Conservation (phyloP, 2,888 invertebrate species). For the Siphonodentalium dalli region DNA sequence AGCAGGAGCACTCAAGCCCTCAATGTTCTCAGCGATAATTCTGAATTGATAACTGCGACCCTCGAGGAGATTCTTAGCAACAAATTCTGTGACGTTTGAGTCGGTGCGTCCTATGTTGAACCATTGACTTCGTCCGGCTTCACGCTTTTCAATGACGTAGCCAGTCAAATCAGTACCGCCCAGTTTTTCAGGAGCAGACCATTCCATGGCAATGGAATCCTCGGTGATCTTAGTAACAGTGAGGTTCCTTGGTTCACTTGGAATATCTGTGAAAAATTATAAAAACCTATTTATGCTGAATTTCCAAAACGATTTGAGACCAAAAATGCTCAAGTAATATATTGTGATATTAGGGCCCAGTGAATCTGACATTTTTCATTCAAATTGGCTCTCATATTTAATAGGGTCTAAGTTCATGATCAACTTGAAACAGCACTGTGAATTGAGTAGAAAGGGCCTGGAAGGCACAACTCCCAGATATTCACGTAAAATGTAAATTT, state of each 20-base stretch:
- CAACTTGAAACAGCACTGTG: too few relatives aligned
- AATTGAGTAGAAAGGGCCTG: too few relatives aligned
- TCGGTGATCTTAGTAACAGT: constrained; percentile 45
- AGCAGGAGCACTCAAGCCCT: constrained; percentile 87
- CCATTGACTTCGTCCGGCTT: constrained; percentile 67
- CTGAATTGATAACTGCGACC: constrained; percentile 91
- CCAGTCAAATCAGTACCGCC: constrained; percentile 73
- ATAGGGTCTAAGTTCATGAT: too few relatives aligned
- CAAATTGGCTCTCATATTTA: too few relatives aligned
- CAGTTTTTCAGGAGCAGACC: constrained; percentile 87
- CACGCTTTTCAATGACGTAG: constrained; percentile 62
- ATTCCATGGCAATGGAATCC: constrained; percentile 76
- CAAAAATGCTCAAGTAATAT: too few relatives aligned
- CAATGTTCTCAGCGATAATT: constrained; percentile 84
- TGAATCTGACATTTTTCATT: too few relatives aligned
- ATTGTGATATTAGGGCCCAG: too few relatives aligned
- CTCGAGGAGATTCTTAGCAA: constrained; percentile 73
- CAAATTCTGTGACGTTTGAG: constrained; percentile 37
- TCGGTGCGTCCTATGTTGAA: constrained; percentile 37
- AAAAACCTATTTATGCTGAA: too few relatives aligned
- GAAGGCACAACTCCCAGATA: too few relatives aligned
- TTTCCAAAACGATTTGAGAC: too few relatives aligned
- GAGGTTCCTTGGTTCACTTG: constrained; percentile 52
- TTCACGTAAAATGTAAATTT: too few relatives aligned
- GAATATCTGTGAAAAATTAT: constrained; percentile 46